These are phyloP conservation scores for Eira barbara DNA, from an alignment of 2,113 vertebrate species.

Conservation along the genomic window DNA sequence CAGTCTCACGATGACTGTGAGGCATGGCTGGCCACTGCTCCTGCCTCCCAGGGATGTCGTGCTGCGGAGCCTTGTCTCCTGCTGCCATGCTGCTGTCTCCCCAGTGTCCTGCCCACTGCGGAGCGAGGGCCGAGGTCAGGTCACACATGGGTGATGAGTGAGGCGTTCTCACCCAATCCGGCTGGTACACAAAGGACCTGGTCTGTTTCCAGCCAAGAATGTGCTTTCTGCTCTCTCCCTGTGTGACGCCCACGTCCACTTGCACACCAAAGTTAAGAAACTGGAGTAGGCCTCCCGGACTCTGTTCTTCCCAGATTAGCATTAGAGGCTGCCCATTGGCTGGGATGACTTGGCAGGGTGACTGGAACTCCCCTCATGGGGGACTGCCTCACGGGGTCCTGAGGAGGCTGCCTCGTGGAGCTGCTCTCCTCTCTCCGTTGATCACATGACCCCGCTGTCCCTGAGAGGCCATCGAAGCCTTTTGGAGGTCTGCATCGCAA, in stretches of 20 bases:
- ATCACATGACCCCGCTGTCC: not conserved
- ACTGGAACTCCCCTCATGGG: not conserved
- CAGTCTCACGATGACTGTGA: not conserved
- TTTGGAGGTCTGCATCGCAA: not conserved
- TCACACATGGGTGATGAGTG: not conserved
- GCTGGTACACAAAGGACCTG: not conserved
- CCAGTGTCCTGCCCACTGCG: not conserved
- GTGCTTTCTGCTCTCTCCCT: not conserved
- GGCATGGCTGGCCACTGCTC: not conserved
- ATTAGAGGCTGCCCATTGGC: not conserved
- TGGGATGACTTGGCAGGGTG: not conserved
- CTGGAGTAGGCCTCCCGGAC: not conserved
- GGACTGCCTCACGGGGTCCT: not conserved
- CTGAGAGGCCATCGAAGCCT: not conserved
- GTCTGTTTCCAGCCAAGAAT: not conserved
- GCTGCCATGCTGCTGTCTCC: not conserved
- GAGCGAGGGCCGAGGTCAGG: not conserved
- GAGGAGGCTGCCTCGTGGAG: not conserved
- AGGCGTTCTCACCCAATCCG: not conserved
- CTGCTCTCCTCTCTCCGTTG: not conserved
- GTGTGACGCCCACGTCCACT: not conserved
- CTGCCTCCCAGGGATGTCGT: rapidly evolving
- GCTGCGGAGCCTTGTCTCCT: not conserved
- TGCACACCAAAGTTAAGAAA: not conserved
- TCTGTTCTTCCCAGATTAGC: not conserved